Base-by-base conservation (phyloP, 2,888 invertebrate genomes). In the Agriopis marginaria region DNA sequence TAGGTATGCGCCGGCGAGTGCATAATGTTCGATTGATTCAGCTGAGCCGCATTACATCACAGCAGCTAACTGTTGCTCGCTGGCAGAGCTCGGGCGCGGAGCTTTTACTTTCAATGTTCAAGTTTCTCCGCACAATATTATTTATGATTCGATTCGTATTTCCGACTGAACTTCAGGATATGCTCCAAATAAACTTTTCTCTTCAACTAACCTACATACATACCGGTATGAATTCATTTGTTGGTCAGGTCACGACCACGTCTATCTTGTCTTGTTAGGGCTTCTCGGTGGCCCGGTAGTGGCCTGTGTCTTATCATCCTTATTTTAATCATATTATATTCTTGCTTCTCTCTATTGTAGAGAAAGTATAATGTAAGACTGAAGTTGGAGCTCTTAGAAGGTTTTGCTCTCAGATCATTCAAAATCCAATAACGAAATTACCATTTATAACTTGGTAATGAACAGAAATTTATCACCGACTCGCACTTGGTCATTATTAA, bases 41-140 rank as follows among this genome's bases (percentile, higher is more conserved):
- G 8, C 32, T 23, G 23, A 54, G 54, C 7, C 11, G 32, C 32
- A 32, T 68, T 59, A 54, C 61, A 49, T 62, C 55, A 66, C 61
- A 49, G 56, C 55, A 66, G 54, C 23, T 60, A 50, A 64, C 68
- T 68, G 68, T 68, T 68, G 68, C 68, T 32, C 32, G 63, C 68
- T n/a, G 42, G 47, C 58, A 62, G 63, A 32, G 54, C 58, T 7
- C 42, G 42, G 4, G 7, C 49, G 60, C 68, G 45, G 11, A 63
- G 55, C 68, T 68, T 63, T 70, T 70, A 70, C 70, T 70, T 70
- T 70, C 54, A n/a, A n/a, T 32, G 49, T 12, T 14, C 42, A 53
- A 63, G 47, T 63, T 65, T 58, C 65, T 56, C 63, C 32, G 51
- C 54, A 10, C 40, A 56, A 61, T 70, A 50, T 66, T 70, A 70